Evolutionary conservation across 30 jellyfish, hydroid and myxozoan species (phyloP).

Genomic region (Sanderia malayensis): DNA sequence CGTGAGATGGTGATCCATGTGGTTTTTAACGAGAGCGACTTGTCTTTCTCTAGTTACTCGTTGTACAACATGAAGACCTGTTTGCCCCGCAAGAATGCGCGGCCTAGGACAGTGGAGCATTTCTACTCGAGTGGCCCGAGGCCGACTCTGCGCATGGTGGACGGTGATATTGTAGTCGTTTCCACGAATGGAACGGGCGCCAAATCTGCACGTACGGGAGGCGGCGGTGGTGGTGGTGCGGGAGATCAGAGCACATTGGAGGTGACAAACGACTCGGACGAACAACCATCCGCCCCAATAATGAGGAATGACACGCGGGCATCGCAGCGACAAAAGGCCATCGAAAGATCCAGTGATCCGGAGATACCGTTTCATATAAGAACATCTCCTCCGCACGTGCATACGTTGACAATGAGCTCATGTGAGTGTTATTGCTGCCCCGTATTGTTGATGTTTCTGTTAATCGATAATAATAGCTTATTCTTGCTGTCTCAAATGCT

Average conservation of each 20-base stretch:
- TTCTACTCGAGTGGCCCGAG: conserved; percentile 62
- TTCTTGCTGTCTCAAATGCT: too few species aligned
- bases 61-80: conserved; percentile 52
- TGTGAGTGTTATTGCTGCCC: conserved; percentile 4
- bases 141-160: conserved; percentile 65
- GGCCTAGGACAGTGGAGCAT: conserved; percentile 54
- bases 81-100: conserved; percentile 45
- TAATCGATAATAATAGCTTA: too few species aligned
- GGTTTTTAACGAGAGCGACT: too few species aligned
- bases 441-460: not conserved
- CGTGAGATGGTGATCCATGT: too few species aligned
- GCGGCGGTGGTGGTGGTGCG: too few species aligned
- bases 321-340: conserved; percentile 12
- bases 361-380: conserved; percentile 52
- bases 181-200: conserved; percentile 52
- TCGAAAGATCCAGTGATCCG: conserved; percentile 43
- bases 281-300: too few species aligned
- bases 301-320: not conserved
- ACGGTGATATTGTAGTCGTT: conserved; percentile 54
- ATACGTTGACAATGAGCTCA: conserved; percentile 34
- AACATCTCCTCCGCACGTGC: conserved; percentile 46
- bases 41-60: conserved; percentile 26
- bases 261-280: conserved; percentile 35
- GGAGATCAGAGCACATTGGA: conserved; percentile 52
- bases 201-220: too few species aligned